phyloP scores from a whole-genome alignment of 30 jellyfish, hydroid and myxozoan species.

The Hydractinia symbiolongicarpus region DNA sequence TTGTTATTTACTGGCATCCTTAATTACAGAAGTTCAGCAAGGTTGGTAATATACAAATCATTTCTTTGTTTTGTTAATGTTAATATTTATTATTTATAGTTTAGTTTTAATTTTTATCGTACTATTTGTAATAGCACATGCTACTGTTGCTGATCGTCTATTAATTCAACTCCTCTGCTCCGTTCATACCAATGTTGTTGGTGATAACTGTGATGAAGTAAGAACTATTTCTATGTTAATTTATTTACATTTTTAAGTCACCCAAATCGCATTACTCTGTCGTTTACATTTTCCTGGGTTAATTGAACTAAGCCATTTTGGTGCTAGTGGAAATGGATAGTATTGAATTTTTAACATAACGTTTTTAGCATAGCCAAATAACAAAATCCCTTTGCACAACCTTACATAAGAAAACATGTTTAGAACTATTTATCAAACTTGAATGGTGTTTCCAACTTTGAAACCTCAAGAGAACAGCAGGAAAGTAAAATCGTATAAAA shows the following conservation, averaged over 20 bases:
- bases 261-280: no score
- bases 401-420: no score
- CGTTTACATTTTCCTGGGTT: no score
- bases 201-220: slow-evolving; percentile 59
- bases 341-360: no score
- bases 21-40: slow-evolving; percentile 58
- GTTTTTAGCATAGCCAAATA: no score
- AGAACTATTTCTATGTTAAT: not conserved
- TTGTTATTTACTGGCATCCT: slow-evolving; percentile 39
- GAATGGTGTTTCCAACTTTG: no score
- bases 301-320: no score
- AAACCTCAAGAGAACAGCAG: no score
- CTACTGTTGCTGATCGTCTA: slow-evolving; percentile 61
- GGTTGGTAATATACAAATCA: slow-evolving; percentile 27
- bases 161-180: slow-evolving; percentile 41
- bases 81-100: not conserved
- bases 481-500: no score
- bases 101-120: not conserved
- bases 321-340: no score
- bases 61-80: not conserved
- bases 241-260: slow-evolving; percentile 12
- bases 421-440: no score
- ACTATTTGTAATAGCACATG: slow-evolving; percentile 38
- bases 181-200: slow-evolving; percentile 45
- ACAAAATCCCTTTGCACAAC: no score